Evolutionary conservation across 2,113 vertebrate species (phyloP), one percentile per base, ranked within the genome.

Genomic region (Colistium nudipinnis): DNA sequence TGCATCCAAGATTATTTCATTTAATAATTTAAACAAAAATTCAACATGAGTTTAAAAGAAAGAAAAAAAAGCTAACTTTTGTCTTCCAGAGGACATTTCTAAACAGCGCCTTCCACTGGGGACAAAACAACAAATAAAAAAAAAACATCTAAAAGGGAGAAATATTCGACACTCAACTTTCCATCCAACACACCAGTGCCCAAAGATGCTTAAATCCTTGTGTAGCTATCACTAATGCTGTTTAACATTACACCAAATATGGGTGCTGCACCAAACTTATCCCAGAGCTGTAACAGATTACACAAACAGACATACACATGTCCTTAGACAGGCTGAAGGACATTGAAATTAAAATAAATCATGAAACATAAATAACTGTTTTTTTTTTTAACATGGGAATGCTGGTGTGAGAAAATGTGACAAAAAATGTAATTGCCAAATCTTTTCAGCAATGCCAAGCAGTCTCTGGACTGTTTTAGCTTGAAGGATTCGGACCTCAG

Each of bases 21-120:
- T 16, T n/a, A 52, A 52, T 6, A 25, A 17, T 28, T 2, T 8
- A 36, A 24, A 57, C 20, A 48, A 24, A 16, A 14, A 1, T 20
- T 1, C 4, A 44, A 20, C 43, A 20, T 44, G 3, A 2, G 10
- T 53, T 12, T 30, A 9, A 36, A 38, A 39, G 2, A 41, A 60
- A 9, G 11, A 61, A 13, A 48, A 6, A 48, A 31, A 53, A 27
- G 2, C 10, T 3, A 20, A 31, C n/a, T 25, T 24, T 35, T 10
- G 41, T 76, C 56, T 69, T 83, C 57, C 68, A 80, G 68, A 59
- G 69, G 64, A 31, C 52, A 12, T 41, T 25, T 71, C 28, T 35
- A 73, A 62, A 76, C 59, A 20, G 51, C 25, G 25, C 7, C 41
- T 44, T 51, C 33, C 2, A 39, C 8, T 16, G 13, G 43, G 14